Base-by-base conservation (phyloP, 2,113 vertebrate genomes). In the Scortum barcoo region DNA sequence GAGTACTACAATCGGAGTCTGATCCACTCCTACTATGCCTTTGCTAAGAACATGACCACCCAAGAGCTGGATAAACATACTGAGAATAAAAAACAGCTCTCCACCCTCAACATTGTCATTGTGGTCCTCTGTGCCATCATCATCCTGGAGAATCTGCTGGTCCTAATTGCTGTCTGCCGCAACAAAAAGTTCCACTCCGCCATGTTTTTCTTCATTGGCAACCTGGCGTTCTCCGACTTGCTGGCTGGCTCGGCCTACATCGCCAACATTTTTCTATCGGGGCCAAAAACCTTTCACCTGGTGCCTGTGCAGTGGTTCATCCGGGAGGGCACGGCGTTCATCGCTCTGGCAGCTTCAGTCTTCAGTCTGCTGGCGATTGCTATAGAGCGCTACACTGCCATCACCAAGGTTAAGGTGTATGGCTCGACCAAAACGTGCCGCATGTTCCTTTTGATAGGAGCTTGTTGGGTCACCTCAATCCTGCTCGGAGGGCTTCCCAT, bases 121-220 rank as follows among this genome's bases (percentile, higher is more conserved):
- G 81, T 98, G 0, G 1, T 97, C 0, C 84, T 99, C 2, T 99
- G 98, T 89, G 96, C 95, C 46, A 81, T 98, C 93, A 98, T 99
- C 53, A 96, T 99, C 53, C 79, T 97, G 86, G 98, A 99, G 90
- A 99, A 99, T 92, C 92, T 99, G 0, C 84, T 99, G 81, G 98
- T 99, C 14, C 96, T 99, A 1, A 72, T 96, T 0, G 96, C 98
- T 0, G 96, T 99, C 1, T 97, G 92, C 51, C 96, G 97, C 50
- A 99, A 99, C 93, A 97, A 97, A 80, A 97, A 98, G 80, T 97
- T 99, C 26, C 98, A 99, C 91, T 95, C 98, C 0, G 97, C 98
- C 90, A 99, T 99, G 98, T 99, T 97, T 90, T 95, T 99, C 88
- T 99, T 99, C 90, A 97, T 99, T 7, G 98, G 98, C 9, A 99